Evolutionary conservation across 2,888 invertebrate species (phyloP), one percentile per base, ranked within the genome.

Genomic region (Tipula lateralis): DNA sequence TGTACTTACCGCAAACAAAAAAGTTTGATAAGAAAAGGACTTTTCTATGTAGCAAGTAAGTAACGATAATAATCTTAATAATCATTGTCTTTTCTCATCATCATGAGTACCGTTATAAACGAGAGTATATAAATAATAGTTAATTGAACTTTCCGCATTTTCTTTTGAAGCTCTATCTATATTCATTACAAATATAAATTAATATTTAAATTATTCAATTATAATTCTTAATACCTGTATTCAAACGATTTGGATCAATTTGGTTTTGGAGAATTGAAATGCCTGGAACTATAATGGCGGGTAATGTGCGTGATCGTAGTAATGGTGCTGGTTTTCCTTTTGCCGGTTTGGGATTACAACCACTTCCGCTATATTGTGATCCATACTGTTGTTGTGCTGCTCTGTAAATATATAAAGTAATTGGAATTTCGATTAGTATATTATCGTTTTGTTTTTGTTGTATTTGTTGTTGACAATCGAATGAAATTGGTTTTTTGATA

Each of bases 211-310:
- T 39, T 9, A 39, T 39, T 39, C n/a, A n/a, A n/a, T 32, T 32
- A n/a, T n/a, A n/a, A n/a, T n/a, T n/a, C n/a, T n/a, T n/a, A n/a
- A 32, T 87, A 92, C 92, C 92, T 89, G 91, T 88, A 86, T 88
- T 91, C 87, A 93, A 92, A 86, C 92, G 92, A 85, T 94, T 94
- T 84, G 88, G 87, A 88, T 96, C 96, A 87, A 96, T 93, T 91
- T 96, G 95, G 85, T 96, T 94, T 86, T 96, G 95, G 34, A 96
- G 92, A 87, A 96, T 95, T 87, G 92, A 94, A 88, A 96, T 93
- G 84, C 96, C 96, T 0, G 96, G 96, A 80, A 95, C 95, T 83
- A 97, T 94, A 88, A 97, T 97, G 86, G 96, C 96, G 80, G 97
- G 97, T 85, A 97, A 91, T 5, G 97, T 97, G 87, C 96, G 93